Percentiles rank a stretch among this genome's conserved stretches.
phyloP scores from a whole-genome alignment of 2,797 vertebrate genomes.

The Tangara arthus region DNA sequence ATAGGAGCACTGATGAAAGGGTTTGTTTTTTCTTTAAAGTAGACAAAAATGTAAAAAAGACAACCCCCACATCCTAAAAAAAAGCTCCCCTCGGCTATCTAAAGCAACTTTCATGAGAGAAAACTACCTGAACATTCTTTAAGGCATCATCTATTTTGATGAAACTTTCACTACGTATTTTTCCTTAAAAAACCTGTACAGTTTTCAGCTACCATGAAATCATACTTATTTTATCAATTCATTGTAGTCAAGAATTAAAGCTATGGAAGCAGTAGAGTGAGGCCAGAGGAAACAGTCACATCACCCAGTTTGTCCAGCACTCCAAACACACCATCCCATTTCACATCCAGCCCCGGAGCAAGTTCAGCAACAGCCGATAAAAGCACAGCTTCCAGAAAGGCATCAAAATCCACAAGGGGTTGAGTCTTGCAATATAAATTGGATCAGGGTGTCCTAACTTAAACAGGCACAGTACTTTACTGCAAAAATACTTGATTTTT shows the following conservation, averaged over 20 bases:
- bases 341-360: background rate
- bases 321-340: background rate
- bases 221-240: background rate
- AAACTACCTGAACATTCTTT: background rate
- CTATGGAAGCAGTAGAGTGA: background rate
- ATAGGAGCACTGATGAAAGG: background rate
- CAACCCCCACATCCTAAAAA: fast-evolving
- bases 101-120: background rate
- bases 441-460: background rate
- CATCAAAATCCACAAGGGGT: background rate
- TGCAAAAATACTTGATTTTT: background rate
- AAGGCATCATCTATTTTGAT: background rate
- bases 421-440: background rate
- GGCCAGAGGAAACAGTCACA: background rate
- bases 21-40: background rate
- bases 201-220: background rate
- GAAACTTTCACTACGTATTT: background rate
- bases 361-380: background rate
- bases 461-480: background rate
- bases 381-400: background rate
- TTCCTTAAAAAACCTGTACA: background rate
- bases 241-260: background rate
- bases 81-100: background rate
- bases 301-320: background rate
- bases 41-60: background rate